Evolutionary conservation across 2,888 invertebrate genomes (phyloP), one percentile per base, ranked within the genome.

Genomic region (Diarsia dahlii): DNA sequence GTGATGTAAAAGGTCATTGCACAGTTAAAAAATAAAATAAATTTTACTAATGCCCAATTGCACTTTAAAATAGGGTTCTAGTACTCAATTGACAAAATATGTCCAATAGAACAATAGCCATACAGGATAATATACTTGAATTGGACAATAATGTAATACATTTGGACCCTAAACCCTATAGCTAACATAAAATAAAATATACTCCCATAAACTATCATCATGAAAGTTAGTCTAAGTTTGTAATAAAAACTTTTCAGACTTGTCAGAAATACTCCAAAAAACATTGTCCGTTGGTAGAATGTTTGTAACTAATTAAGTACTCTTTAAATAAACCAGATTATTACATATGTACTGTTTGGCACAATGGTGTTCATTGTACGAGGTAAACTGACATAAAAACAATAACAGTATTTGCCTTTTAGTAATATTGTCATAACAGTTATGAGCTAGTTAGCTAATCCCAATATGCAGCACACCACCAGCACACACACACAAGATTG

Each of bases 341-440:
- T 34, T 15, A 62, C 3, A n/a, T 50, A 2, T 66, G 13, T n/a
- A 73, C 2, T 67, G 28, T n/a, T 23, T 50, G 56, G 48, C 28
- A 78, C 1, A 78, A 50, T 54, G 28, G 23, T 2, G 9, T 1
- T 67, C n/a, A 67, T 56, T 56, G 10, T 52, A 48, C 50, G 50
- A 80, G 63, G 74, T 71, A 78, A 78, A 78, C 28, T 77, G 39
- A 34, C 28, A 78, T 34, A 71, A 56, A 78, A 78, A 66, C 73
- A 64, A 65, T 58, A 52, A 62, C 20, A 62, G n/a, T 67, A 63
- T 74, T 74, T 67, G 13, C 58, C 45, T 13, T 58, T 65, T 67
- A 56, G 50, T 34, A 48, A 65, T 71, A 78, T 56, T 67, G 20
- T 63, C 20, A 20, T 63, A 54, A 28, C 28, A 52, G 18, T 58